phyloP scores from a whole-genome alignment of 53 echinoderm and acorn worm genomes.

The Glandiceps talaboti region DNA sequence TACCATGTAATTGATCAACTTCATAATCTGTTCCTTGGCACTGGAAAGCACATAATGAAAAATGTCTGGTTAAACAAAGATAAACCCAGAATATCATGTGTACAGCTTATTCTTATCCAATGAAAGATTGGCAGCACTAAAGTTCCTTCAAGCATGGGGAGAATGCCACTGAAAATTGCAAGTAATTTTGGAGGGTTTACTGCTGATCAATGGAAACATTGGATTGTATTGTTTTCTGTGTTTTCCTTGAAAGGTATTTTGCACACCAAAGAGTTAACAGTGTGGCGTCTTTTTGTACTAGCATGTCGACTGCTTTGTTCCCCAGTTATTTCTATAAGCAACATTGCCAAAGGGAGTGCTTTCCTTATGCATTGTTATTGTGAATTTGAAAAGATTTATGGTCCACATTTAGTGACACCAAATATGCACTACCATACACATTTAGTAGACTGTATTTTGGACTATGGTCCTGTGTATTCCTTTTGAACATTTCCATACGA shows the following conservation, averaged over 20 bases:
- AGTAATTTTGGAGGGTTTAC: slow-evolving; percentile 3
- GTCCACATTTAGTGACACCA: slow-evolving; percentile 13
- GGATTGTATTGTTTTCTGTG: slow-evolving; percentile 14
- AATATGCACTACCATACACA: slow-evolving; percentile 24
- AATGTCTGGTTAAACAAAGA: slow-evolving; percentile 15
- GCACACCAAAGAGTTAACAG: slow-evolving; percentile 2
- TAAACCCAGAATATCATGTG: neutral
- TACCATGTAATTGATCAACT: slow-evolving; percentile 17
- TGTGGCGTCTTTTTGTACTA: slow-evolving; percentile 23
- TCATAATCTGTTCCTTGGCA: slow-evolving; percentile 23
- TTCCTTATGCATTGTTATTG: slow-evolving; percentile 8
- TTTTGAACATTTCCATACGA: slow-evolving; percentile 26
- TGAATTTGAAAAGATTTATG: slow-evolving; percentile 7
- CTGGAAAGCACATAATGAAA: slow-evolving; percentile 12
- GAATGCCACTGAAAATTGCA: slow-evolving; percentile 12
- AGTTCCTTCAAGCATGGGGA: slow-evolving; percentile 6
- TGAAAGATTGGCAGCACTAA: neutral
- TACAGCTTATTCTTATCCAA: slow-evolving; percentile 1
- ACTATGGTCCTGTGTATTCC: slow-evolving; percentile 15
- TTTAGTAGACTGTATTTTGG: slow-evolving; percentile 11
- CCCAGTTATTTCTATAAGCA: slow-evolving; percentile 2
- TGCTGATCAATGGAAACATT: slow-evolving; percentile 27
- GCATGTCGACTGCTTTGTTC: slow-evolving; percentile 15
- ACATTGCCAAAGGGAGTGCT: slow-evolving; percentile 1
- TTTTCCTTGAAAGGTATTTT: slow-evolving; percentile 5